These are phyloP conservation scores for Poecilia gillii DNA, from an alignment of 2,797 vertebrate species.

Conservation along the genomic window DNA sequence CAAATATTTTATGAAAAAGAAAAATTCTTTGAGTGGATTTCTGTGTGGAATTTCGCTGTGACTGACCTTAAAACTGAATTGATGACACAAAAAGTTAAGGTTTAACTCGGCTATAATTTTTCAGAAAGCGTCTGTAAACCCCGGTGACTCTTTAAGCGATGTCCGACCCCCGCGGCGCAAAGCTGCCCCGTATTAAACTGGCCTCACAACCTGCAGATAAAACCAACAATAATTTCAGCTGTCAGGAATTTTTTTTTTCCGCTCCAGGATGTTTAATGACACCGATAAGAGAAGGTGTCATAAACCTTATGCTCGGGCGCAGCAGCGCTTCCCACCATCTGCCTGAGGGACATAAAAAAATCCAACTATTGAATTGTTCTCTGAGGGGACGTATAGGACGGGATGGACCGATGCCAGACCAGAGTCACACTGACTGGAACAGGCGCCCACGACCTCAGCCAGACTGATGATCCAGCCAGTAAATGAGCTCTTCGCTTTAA, in stretches of 20 bases:
- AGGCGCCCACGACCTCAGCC: slow-evolving; percentile 31
- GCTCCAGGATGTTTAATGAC: slow-evolving; percentile 47
- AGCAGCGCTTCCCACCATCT: slow-evolving; percentile 1
- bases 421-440: slow-evolving; percentile 26
- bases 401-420: slow-evolving; percentile 26
- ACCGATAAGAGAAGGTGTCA: slow-evolving; percentile 13
- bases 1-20: not conserved
- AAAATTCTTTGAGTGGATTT: not conserved
- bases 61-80: not conserved
- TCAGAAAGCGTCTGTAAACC: slow-evolving; percentile 40
- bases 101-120: slow-evolving; percentile 56
- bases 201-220: slow-evolving; percentile 50
- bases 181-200: slow-evolving; percentile 38
- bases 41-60: not conserved
- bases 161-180: slow-evolving; percentile 47
- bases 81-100: not conserved
- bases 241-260: slow-evolving; percentile 14
- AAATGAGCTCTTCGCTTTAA: slow-evolving; percentile 38
- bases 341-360: slow-evolving; percentile 33
- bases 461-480: slow-evolving; percentile 43
- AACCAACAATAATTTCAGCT: slow-evolving; percentile 44
- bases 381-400: slow-evolving; percentile 39
- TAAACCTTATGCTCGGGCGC: slow-evolving; percentile 22
- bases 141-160: slow-evolving; percentile 46
- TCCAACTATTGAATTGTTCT: slow-evolving; percentile 37